Evolutionary conservation across 2,888 invertebrate genomes (phyloP).

Genomic region (Papilio elwesi): DNA sequence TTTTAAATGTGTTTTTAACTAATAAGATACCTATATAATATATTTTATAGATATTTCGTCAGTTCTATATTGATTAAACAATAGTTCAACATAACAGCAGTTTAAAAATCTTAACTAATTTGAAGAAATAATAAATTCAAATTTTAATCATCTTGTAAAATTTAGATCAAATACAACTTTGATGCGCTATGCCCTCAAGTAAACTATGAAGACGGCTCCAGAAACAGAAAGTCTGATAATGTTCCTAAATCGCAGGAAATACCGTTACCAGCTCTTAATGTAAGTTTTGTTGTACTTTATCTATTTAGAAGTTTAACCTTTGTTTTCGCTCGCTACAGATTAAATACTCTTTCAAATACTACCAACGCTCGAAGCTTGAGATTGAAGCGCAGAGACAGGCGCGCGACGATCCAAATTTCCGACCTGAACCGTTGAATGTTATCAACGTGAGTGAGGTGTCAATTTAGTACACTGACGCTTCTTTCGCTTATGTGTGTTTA

Average conservation of each 20-base stretch:
- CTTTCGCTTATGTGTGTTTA: constrained; percentile 45
- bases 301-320: constrained; percentile 28
- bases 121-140: no score
- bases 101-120: no score
- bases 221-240: constrained; percentile 80
- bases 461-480: constrained; percentile 49
- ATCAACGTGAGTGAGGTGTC: constrained; percentile 86
- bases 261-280: constrained; percentile 90
- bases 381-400: constrained; percentile 83
- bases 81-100: no score
- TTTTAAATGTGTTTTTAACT: no score
- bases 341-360: constrained; percentile 87
- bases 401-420: constrained; percentile 85
- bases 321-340: constrained; percentile 77
- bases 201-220: constrained; percentile 85
- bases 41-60: no score
- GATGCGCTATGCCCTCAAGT: constrained; percentile 87
- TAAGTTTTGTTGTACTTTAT: constrained; percentile 75
- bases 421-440: constrained; percentile 86
- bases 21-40: no score
- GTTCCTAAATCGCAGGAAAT: constrained; percentile 83
- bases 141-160: constrained; percentile 49
- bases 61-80: no score
- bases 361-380: constrained; percentile 85
- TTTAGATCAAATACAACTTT: constrained; percentile 91